phyloP scores from a whole-genome alignment of 2,797 vertebrate species.

The Leucoraja ocellata region DNA sequence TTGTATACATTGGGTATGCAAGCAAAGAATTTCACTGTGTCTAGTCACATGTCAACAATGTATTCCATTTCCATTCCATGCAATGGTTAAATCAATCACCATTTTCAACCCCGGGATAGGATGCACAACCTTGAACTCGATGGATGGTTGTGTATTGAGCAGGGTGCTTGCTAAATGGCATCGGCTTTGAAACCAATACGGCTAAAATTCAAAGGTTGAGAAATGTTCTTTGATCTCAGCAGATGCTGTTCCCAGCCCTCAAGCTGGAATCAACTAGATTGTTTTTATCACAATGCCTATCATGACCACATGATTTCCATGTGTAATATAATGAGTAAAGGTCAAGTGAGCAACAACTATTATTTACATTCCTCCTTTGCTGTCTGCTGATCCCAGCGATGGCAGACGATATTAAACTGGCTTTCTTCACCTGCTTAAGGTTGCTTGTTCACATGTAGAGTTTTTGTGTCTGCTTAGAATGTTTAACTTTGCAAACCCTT shows the following conservation, averaged over 20 bases:
- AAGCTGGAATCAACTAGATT: not conserved
- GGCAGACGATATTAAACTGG: not conserved
- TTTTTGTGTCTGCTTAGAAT: not conserved
- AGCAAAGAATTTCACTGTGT: too few relatives aligned
- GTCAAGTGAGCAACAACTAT: not conserved
- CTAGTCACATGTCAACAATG: too few relatives aligned
- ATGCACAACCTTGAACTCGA: not conserved
- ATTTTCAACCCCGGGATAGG: not conserved
- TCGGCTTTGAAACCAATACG: not conserved
- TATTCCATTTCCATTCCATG: not conserved
- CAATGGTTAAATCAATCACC: not conserved
- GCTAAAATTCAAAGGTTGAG: slow-evolving; percentile 11
- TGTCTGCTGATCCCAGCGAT: not conserved
- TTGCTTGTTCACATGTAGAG: not conserved
- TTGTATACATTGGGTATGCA: too few relatives aligned
- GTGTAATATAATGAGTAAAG: slow-evolving; percentile 10
- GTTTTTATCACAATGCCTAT: not conserved
- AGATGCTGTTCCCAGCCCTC: not conserved
- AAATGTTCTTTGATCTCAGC: not conserved
- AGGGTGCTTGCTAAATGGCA: not conserved
- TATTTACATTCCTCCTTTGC: not conserved
- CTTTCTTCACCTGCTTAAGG: not conserved
- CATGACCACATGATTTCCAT: not conserved
- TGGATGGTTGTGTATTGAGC: not conserved
- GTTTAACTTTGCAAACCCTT: not conserved